phyloP scores from a whole-genome alignment of 2,797 vertebrate species.

The Scyliorhinus canicula region DNA sequence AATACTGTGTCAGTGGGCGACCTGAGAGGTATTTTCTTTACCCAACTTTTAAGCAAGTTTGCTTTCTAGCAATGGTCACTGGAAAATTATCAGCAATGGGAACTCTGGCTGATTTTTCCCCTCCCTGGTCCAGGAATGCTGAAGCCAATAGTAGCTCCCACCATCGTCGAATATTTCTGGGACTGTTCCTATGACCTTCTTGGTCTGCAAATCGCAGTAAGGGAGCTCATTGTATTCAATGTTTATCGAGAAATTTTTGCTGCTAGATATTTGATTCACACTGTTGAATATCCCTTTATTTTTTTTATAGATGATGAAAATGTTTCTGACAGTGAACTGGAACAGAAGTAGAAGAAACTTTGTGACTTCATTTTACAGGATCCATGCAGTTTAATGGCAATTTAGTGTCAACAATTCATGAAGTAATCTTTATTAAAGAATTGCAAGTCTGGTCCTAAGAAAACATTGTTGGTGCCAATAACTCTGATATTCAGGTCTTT shows the following conservation, averaged over 20 bases:
- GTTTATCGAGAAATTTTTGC: not conserved
- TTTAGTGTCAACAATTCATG: not conserved
- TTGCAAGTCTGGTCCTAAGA: not conserved
- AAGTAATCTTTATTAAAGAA: conserved; percentile 19
- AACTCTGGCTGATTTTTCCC: not conserved
- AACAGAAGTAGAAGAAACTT: not conserved
- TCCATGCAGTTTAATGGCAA: not conserved
- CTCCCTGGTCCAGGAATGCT: not conserved
- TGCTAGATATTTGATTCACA: not conserved
- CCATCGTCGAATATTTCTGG: not conserved
- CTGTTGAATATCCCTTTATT: not conserved
- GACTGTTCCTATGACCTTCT: not conserved
- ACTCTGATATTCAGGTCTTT: not conserved
- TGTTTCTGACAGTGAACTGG: not conserved
- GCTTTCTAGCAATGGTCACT: not conserved
- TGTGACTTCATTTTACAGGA: not conserved
- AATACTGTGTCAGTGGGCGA: not conserved
- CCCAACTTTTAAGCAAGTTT: not conserved
- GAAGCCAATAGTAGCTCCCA: not conserved
- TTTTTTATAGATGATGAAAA: not conserved
- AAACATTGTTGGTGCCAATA: not conserved
- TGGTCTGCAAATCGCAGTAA: not conserved
- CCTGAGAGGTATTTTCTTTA: not conserved
- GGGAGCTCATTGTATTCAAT: not conserved
- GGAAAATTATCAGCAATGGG: not conserved